Percentiles rank a stretch among this genome's conserved stretches.
Conservation (phyloP, 2,888 invertebrate genomes). For the Apocheima hispidaria region DNA sequence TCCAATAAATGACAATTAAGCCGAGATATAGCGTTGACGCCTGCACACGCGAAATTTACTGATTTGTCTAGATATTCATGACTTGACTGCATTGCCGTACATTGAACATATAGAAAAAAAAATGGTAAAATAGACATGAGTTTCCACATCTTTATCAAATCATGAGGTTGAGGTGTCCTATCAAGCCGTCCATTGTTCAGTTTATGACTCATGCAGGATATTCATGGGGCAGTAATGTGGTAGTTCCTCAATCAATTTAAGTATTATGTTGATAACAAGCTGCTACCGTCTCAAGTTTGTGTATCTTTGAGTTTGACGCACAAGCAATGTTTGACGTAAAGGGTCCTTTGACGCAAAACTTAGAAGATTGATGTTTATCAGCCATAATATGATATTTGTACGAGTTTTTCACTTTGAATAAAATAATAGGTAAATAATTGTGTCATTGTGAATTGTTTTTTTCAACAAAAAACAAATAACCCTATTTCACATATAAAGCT, state of each 20-base stretch:
- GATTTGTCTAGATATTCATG: too few relatives aligned
- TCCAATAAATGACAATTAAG: neutral
- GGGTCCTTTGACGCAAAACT: constrained; percentile 19
- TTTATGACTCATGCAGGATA: constrained; percentile 41
- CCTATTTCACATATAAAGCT: too few relatives aligned
- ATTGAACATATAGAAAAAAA: too few relatives aligned
- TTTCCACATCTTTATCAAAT: constrained; percentile 16
- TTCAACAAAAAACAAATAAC: too few relatives aligned
- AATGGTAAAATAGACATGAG: neutral
- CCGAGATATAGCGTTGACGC: neutral
- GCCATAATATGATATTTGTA: constrained; percentile 9
- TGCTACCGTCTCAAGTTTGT: constrained; percentile 24
- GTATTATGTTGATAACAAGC: constrained; percentile 34
- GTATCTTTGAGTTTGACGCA: constrained; percentile 22
- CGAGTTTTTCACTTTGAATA: neutral
- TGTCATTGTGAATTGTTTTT: too few relatives aligned
- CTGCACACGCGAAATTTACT: neutral
- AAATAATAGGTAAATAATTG: neutral
- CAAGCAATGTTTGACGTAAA: constrained; percentile 8
- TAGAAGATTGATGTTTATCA: constrained; percentile 12
- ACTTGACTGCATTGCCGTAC: too few relatives aligned
- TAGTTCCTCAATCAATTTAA: constrained; percentile 45
- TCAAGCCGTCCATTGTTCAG: constrained; percentile 39
- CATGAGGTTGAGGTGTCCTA: constrained; percentile 27
- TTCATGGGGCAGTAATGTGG: constrained; percentile 39